Evolutionary conservation across 2,113 vertebrate species (phyloP), one percentile per base, ranked within the genome.

Genomic region (Donacobius atricapilla): DNA sequence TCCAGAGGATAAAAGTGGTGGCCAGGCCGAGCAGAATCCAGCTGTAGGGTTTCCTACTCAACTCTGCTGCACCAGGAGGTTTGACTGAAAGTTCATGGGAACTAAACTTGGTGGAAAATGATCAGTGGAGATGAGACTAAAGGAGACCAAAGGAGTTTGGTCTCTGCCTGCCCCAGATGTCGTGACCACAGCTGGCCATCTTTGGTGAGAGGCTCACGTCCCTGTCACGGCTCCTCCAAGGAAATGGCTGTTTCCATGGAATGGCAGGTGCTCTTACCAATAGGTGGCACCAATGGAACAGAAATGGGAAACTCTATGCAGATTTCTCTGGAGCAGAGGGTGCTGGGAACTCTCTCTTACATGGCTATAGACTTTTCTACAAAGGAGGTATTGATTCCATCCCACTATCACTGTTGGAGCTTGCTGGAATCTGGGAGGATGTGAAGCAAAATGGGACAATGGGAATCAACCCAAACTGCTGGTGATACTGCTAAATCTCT

Each of bases 281-380:
- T 96, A 97, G 96, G 94, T 96, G 96, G 93, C 96, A 96, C 91
- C 84, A 93, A 14, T 82, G 77, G 91, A 94, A 95, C 70, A 92
- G 91, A 70, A 96, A 97, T 96, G 18, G 0, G n/a, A 87, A 85
- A 35, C 3, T 10, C 56, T 15, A 79, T 75, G 84, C 81, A 94
- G 79, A 94, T 71, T 69, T 63, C 76, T 48, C 48, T 57, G 70
- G 93, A 87, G 95, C 76, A 95, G 13, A 53, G 93, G 48, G 7
- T 95, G 60, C 72, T 57, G 96, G 96, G 96, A 94, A 45, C 89
- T 79, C 68, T 89, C 22, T 79, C 33, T 44, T 71, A 3, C 15
- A 3, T 61, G 75, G 45, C 73, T 40, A 0, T 10, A 53, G 89
- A 82, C 83, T 57, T 78, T 85, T 39, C 68, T 37, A 11, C 30